phyloP scores from a whole-genome alignment of 1,140 invertebrate genomes.

The Papilio xuthus region DNA sequence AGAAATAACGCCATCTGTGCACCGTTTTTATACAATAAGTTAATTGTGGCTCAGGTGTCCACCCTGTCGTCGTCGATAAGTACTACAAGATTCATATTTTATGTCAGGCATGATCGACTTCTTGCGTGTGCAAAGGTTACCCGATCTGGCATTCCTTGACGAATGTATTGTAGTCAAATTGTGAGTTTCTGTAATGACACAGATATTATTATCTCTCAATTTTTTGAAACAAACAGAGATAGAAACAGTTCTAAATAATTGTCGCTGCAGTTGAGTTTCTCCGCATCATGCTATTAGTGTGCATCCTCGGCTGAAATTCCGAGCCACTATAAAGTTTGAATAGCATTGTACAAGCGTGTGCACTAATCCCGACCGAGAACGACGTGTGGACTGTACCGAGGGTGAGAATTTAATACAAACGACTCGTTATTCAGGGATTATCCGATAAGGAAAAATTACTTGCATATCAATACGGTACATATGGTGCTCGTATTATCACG shows the following conservation, averaged over 20 bases:
- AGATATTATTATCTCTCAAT: too few relatives aligned
- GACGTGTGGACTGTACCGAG: slow-evolving; percentile 15
- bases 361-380: slow-evolving; percentile 17
- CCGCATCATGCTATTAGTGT: too few relatives aligned
- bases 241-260: too few relatives aligned
- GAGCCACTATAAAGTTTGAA: too few relatives aligned
- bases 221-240: too few relatives aligned
- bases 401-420: slow-evolving; percentile 10
- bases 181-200: too few relatives aligned
- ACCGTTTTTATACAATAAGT: slow-evolving; percentile 31
- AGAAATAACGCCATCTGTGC: slow-evolving; percentile 23
- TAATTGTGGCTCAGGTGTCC: slow-evolving; percentile 37
- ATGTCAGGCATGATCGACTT: too few relatives aligned
- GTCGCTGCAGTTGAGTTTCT: too few relatives aligned
- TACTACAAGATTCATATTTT: not conserved
- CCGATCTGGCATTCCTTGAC: too few relatives aligned
- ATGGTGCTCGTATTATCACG: not conserved
- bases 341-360: not conserved
- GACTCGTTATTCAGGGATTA: slow-evolving; percentile 14
- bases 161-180: too few relatives aligned
- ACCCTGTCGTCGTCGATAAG: not conserved
- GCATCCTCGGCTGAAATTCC: too few relatives aligned
- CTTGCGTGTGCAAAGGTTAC: too few relatives aligned
- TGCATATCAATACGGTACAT: not conserved
- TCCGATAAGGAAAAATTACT: slow-evolving; percentile 10